Evolutionary conservation across 2,797 vertebrate species (phyloP).

Genomic region (Propithecus perrieri): DNA sequence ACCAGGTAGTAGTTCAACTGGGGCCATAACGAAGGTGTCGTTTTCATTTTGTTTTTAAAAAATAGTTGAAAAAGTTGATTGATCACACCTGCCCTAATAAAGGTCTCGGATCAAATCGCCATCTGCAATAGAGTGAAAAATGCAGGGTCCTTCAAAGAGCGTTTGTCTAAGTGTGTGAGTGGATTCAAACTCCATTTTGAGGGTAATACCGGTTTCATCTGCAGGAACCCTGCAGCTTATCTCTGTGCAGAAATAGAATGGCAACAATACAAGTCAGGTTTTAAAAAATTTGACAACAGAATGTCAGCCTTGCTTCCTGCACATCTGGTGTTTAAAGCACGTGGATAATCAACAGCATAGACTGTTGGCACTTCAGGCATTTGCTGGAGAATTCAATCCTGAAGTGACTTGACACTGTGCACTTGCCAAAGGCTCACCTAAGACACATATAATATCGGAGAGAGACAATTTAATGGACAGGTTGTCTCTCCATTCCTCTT

Average conservation of each 20-base stretch:
- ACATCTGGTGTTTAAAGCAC: conserved; percentile 68
- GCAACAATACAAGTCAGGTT: conserved; percentile 48
- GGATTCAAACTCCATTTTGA: conserved; percentile 25
- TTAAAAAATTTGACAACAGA: conserved; percentile 46
- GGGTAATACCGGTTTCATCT: background rate
- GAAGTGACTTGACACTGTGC: conserved; percentile 48
- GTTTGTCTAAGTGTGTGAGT: background rate
- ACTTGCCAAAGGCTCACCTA: conserved; percentile 33
- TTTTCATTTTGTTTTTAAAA: conserved; percentile 31
- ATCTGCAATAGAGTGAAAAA: background rate
- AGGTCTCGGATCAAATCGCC: background rate
- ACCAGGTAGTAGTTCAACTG: background rate
- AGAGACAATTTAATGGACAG: background rate
- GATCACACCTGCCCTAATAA: background rate
- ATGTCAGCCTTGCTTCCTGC: conserved; percentile 59
- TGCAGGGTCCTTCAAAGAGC: background rate
- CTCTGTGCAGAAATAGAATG: conserved; percentile 52
- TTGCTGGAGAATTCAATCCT: conserved; percentile 32
- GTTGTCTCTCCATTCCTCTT: background rate
- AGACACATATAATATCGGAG: background rate
- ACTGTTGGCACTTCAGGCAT: conserved; percentile 22
- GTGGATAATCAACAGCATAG: conserved; percentile 59
- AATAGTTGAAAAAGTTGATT: background rate
- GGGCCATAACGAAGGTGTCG: background rate
- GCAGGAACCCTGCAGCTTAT: conserved; percentile 18